These are phyloP conservation scores for Pardalotus punctatus DNA, from an alignment of 2,113 vertebrate genomes.

Conservation along the genomic window DNA sequence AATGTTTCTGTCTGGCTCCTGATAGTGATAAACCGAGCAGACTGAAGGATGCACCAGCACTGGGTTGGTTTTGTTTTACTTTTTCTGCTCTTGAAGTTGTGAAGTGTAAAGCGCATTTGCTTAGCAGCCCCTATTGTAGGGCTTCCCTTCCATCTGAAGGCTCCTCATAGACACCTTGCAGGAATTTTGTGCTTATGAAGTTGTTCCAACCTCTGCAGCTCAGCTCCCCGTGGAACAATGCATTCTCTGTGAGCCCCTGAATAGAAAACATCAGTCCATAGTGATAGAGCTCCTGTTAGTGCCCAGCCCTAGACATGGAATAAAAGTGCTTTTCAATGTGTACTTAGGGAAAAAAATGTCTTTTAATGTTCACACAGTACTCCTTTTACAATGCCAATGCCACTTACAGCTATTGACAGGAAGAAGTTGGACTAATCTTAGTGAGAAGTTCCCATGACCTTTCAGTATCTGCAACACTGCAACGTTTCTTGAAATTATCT, in stretches of 20 bases:
- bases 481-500: constrained; percentile 40
- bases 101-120: neutral
- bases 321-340: constrained; percentile 54
- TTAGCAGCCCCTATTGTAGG: rapidly evolving
- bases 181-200: constrained; percentile 30
- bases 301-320: constrained; percentile 8
- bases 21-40: neutral
- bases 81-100: neutral
- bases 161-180: neutral
- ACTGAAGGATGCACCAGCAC: rapidly evolving
- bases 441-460: constrained; percentile 64
- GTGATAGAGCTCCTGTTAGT: constrained; percentile 25
- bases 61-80: rapidly evolving
- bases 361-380: constrained; percentile 49
- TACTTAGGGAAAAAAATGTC: neutral
- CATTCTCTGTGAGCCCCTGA: constrained; percentile 43
- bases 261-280: constrained; percentile 57
- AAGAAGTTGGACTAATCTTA: constrained; percentile 35
- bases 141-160: neutral
- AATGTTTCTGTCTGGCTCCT: neutral
- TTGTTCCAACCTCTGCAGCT: constrained; percentile 23
- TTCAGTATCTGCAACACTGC: neutral
- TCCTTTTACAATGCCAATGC: constrained; percentile 44
- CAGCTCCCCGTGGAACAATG: neutral
- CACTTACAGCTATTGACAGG: constrained; percentile 24